Conservation (phyloP, 2,113 vertebrate genomes). For the Cynopterus brachyotis region DNA sequence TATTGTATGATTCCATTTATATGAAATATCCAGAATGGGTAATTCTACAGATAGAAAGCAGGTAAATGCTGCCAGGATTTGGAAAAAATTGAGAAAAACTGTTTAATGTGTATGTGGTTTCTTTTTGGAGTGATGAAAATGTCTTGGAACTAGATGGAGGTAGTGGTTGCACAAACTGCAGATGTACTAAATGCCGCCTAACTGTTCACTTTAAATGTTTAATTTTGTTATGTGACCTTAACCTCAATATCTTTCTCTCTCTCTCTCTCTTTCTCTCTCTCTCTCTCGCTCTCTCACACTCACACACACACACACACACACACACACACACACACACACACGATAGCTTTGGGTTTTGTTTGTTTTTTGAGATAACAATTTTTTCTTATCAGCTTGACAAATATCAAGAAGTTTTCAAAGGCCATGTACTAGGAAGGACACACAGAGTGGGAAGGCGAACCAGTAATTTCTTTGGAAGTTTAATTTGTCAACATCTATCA, state of each 20-base stretch:
- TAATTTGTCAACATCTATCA: not conserved
- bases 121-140: not conserved
- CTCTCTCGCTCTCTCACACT: no score
- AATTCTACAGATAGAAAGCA: not conserved
- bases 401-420: not conserved
- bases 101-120: not conserved
- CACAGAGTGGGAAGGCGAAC: not conserved
- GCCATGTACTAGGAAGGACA: not conserved
- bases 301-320: no score
- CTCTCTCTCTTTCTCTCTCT: no score
- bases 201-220: not conserved
- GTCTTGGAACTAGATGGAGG: not conserved
- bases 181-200: not conserved
- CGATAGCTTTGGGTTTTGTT: not conserved
- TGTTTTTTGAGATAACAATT: not conserved
- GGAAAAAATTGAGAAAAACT: not conserved
- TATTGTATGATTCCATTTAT: not conserved
- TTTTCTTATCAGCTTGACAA: not conserved
- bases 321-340: not conserved
- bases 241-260: no score
- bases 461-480: not conserved
- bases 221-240: not conserved
- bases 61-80: not conserved
- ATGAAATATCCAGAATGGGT: not conserved
- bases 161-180: not conserved